Evolutionary conservation across 1,140 invertebrate species (phyloP).

Genomic region (Gerris buenoi): DNA sequence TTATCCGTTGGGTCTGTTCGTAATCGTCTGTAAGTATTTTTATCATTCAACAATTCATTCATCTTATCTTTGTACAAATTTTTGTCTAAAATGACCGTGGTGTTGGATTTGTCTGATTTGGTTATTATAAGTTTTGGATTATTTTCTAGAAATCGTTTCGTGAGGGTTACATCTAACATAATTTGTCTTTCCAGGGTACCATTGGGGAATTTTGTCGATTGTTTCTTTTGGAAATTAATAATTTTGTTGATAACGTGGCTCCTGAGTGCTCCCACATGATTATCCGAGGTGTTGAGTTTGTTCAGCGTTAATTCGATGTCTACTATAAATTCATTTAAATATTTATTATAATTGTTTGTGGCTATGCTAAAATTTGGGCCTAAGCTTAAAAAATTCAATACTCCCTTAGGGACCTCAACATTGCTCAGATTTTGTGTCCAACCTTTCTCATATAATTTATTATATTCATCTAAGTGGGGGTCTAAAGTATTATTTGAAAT

Average conservation of each 20-base stretch:
- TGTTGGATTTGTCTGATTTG: no score
- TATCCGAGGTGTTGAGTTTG: neutral
- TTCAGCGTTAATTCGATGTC: neutral
- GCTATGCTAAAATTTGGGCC: neutral
- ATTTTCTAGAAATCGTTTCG: neutral
- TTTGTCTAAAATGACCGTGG: no score
- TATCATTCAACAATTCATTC: no score
- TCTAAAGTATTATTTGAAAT: no score
- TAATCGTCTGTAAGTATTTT: no score
- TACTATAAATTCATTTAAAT: neutral
- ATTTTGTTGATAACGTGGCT: neutral
- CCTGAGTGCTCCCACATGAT: neutral
- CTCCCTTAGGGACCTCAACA: neutral
- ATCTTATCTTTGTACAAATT: no score
- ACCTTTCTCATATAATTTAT: neutral
- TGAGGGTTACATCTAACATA: neutral
- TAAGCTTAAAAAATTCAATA: neutral
- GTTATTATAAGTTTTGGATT: no score
- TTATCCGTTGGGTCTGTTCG: no score
- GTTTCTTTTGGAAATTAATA: neutral
- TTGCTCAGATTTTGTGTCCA: neutral
- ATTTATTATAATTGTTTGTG: neutral
- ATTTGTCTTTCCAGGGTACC: neutral
- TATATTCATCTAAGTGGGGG: neutral
- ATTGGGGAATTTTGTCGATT: neutral